Evolutionary conservation across 2,113 vertebrate genomes (phyloP), one percentile per base, ranked within the genome.

Genomic region (Pampusana beccarii): DNA sequence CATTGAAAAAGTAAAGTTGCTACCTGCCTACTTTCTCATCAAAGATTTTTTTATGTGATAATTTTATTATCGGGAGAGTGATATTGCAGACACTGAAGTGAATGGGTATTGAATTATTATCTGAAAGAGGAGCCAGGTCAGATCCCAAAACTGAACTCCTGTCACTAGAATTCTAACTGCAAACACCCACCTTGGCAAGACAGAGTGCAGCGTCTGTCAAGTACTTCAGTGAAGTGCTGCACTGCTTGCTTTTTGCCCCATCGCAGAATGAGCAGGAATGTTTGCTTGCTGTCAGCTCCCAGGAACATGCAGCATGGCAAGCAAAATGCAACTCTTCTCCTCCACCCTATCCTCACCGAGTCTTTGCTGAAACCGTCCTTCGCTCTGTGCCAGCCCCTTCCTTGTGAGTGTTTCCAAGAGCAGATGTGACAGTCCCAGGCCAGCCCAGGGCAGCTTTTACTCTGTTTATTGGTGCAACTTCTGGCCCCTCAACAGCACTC

Each of bases 171-270:
- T 44, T 18, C 21, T 53, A 62, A 66, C 24, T 51, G 81, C 65
- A 78, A 77, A 69, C 2, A 0, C 10, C 34, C 50, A 62, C 11
- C 5, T 14, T 1, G 4, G 26, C n/a, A 38, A 54, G 64, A 70
- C 0, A 0, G 33, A 66, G 34, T 1, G 1, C 28, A 33, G 44
- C 0, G 5, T n/a, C 73, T 40, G 25, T 13, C 42, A 36, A 25
- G 48, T 15, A 36, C 61, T 51, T 75, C 11, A 23, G 31, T 16
- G 73, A 36, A 53, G 53, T 26, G 33, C 16, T 38, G 36, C n/a
- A 4, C 8, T 21, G 3, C 1, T 1, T 10, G 3, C 14, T 64
- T 33, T 24, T 31, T 74, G 42, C 17, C 36, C 28, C 4, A 0
- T 10, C 1, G 1, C 50, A 24, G 44, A n/a, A 25, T 33, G 53